phyloP scores from a whole-genome alignment of 1,140 invertebrate genomes.

The Antheraea mylitta region DNA sequence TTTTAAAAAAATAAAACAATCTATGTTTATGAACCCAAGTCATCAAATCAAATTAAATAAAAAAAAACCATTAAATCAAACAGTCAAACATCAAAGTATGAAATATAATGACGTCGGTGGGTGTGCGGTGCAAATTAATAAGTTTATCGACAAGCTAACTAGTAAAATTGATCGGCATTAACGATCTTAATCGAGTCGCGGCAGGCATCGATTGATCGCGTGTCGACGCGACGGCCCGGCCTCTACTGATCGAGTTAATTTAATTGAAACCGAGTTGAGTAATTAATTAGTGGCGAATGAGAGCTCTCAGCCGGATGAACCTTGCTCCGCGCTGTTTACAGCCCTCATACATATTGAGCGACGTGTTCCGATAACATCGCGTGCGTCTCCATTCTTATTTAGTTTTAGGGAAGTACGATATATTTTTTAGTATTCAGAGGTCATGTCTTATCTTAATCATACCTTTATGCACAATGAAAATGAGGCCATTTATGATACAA shows the following conservation, averaged over 20 bases:
- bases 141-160: constrained; percentile 61
- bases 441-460: not conserved
- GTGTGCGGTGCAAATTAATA: constrained; percentile 44
- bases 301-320: constrained; percentile 55
- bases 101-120: constrained; percentile 10
- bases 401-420: not conserved
- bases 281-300: constrained; percentile 73
- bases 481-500: no score
- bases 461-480: no score
- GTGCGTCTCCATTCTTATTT: not conserved
- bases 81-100: not conserved
- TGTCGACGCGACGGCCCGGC: constrained; percentile 45
- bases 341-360: constrained; percentile 57
- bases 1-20: no score
- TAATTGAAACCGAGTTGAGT: constrained; percentile 71
- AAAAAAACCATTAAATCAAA: not conserved
- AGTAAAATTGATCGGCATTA: constrained; percentile 70
- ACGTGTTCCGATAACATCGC: constrained; percentile 24
- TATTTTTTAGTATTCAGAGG: not conserved
- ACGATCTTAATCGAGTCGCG: constrained; percentile 69
- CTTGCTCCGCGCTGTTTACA: constrained; percentile 51
- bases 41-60: no score
- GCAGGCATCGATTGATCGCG: constrained; percentile 59
- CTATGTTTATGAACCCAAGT: no score
- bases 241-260: constrained; percentile 58